Base-by-base conservation (phyloP, 2,113 vertebrate species). In the Cryptotis parvus region DNA sequence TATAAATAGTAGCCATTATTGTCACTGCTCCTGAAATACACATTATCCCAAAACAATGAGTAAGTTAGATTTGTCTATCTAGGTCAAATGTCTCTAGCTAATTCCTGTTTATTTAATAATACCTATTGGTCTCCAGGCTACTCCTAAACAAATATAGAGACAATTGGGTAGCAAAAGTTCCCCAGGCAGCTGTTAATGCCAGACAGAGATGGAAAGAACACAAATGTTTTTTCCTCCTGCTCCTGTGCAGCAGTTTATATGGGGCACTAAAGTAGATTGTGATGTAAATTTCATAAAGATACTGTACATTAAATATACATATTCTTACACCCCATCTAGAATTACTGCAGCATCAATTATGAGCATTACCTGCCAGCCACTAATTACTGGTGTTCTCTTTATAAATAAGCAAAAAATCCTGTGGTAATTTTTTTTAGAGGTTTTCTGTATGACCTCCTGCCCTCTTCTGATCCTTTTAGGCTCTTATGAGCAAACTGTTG, bases 241-340 rank as follows among this genome's bases (percentile, higher is more conserved):
- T 90, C 68, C 78, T 90, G 61, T 94, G 63, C 45, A 82, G 61
- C 75, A 85, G 55, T 80, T 91, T 92, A 80, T 63, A 87, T 22
- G 76, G 45, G 9, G 14, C 78, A 93, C 93, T 93, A 84, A 81
- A 83, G 29, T 76, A 88, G 75, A 79, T 80, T 39, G 63, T 26
- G 45, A 91, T 76, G 90, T 92, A 86, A 84, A 77, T 94, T 91
- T 91, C 83, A 78, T 73, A 86, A 78, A 90, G 37, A 86, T 88
- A 82, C 37, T 78, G 1, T 87, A 39, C 82, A 90, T 95, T 95
- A 97, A 93, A 87, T 90, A 95, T 90, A 93, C 83, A 92, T 87
- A 81, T 10, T 61, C 73, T 90, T 83, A 69, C 15, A 86, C 43
- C 58, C 72, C 52, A 41, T 86, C 75, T 88, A 79, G 86, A 93